phyloP scores from a whole-genome alignment of 2,113 vertebrate genomes.

The Galemys pyrenaicus region DNA sequence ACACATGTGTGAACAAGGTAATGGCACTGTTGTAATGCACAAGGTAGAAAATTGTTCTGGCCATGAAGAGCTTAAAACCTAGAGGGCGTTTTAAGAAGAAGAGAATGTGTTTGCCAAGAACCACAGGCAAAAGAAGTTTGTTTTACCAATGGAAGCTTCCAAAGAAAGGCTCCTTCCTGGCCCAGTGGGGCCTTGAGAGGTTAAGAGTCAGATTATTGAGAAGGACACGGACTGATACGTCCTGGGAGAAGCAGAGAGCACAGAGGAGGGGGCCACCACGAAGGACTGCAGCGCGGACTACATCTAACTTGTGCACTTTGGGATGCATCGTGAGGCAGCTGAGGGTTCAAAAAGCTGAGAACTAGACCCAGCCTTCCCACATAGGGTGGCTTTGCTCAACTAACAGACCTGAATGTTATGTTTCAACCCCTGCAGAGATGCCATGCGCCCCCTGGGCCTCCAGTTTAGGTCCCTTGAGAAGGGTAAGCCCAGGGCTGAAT shows the following conservation, averaged over 20 bases:
- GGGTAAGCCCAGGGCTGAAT: background rate
- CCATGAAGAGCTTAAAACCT: background rate
- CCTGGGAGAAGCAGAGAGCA: background rate
- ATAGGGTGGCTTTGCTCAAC: background rate
- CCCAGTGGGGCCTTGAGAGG: background rate
- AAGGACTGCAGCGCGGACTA: background rate
- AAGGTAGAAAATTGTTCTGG: background rate
- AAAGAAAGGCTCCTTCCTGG: background rate
- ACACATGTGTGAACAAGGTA: no score
- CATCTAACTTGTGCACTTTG: background rate
- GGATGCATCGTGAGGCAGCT: background rate
- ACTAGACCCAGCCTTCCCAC: background rate
- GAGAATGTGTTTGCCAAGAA: background rate
- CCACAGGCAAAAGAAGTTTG: background rate
- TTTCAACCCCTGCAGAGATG: background rate
- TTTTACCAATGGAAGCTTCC: background rate
- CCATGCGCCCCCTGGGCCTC: background rate
- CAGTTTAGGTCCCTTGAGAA: rapidly evolving
- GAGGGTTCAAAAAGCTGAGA: background rate
- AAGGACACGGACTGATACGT: background rate
- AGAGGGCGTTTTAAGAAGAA: background rate
- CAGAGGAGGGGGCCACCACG: rapidly evolving
- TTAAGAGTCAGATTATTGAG: background rate
- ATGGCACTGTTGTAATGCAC: background rate
- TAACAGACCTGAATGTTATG: rapidly evolving